Base-by-base conservation (phyloP, 2,113 vertebrate species). In the Piprites chloris region DNA sequence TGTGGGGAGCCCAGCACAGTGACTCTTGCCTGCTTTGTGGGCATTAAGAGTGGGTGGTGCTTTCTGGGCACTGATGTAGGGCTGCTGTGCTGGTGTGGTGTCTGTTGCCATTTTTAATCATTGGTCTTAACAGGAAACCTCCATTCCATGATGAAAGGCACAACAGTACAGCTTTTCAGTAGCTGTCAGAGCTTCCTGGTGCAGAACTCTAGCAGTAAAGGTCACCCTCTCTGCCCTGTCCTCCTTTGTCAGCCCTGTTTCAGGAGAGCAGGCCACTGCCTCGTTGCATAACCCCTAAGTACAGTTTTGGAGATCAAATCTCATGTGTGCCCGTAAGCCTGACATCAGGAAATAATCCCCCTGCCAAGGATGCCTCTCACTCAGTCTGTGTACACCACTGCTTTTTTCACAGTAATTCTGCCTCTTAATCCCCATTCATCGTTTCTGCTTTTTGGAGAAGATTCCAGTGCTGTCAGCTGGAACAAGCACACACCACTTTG, bases 291-390 rank as follows among this genome's bases (percentile, higher is more conserved):
- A 96, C 63, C 72, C 47, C 27, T 11, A 69, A 55, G 41, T 33
- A 39, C 0, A 0, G 26, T 90, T 92, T 71, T 63, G 75, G 84
- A 75, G 79, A 44, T 94, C 33, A 69, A 66, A 89, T 91, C 85
- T 35, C 74, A 42, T 53, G 41, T 81, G 47, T 95, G 81, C 32
- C 37, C 53, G 0, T 76, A 84, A 89, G 61, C 73, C 56, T 94
- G 65, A 81, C 65, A 90, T 71, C 69, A 90, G 76, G 83, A 78
- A 90, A 81, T 88, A 94, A 83, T 94, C 89, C 81, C 66, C 49
- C n/a, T 75, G 62, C 61, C 85, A 86, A 46, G 56, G 79, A 56
- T 14, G 19, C 67, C 46, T 87, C 87, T 93, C 13, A 23, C 61
- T 93, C 0, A 0, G 39, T 91, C 89, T 78, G 69, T 11, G 1